phyloP scores from a whole-genome alignment of 1,140 invertebrate species.

The Brachionus angularis region DNA sequence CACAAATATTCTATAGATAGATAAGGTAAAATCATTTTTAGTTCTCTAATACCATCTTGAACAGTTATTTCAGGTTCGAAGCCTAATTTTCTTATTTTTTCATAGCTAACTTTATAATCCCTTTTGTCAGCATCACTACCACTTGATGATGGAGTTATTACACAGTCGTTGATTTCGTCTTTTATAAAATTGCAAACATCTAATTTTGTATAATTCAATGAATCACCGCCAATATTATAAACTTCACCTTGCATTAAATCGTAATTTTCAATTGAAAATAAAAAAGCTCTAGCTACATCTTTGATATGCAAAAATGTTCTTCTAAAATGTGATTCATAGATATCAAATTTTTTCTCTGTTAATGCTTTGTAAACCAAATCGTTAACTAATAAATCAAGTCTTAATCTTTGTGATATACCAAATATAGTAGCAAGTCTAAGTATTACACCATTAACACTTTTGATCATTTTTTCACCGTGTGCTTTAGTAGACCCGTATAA shows the following conservation, averaged over 20 bases:
- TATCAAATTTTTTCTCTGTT: slow-evolving; percentile 44
- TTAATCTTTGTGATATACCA: slow-evolving; percentile 48
- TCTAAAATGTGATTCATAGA: slow-evolving; percentile 48
- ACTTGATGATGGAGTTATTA: slow-evolving; percentile 5
- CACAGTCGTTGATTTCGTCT: slow-evolving; percentile 43
- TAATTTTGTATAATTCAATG: slow-evolving; percentile 48
- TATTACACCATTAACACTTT: slow-evolving; percentile 45
- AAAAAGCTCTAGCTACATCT: slow-evolving; percentile 48
- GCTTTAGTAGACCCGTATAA: slow-evolving; percentile 49
- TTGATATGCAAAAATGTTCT: slow-evolving; percentile 50
- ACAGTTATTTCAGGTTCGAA: slow-evolving; percentile 47
- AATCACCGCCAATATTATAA: slow-evolving; percentile 49
- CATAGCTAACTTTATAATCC: slow-evolving; percentile 50
- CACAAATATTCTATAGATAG: slow-evolving; percentile 46
- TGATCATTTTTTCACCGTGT: slow-evolving; percentile 46
- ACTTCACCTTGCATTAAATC: slow-evolving; percentile 47
- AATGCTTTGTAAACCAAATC: slow-evolving; percentile 47
- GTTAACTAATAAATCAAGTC: slow-evolving; percentile 49
- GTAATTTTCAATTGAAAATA: slow-evolving; percentile 48
- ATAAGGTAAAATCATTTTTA: slow-evolving; percentile 47
- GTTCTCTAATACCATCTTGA: slow-evolving; percentile 48
- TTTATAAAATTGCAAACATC: slow-evolving; percentile 46
- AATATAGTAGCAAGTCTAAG: slow-evolving; percentile 49
- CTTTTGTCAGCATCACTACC: slow-evolving; percentile 44
- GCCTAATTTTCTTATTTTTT: slow-evolving; percentile 48